phyloP scores from a whole-genome alignment of 2,888 invertebrate species.

The Drepanosiphum platanoidis region DNA sequence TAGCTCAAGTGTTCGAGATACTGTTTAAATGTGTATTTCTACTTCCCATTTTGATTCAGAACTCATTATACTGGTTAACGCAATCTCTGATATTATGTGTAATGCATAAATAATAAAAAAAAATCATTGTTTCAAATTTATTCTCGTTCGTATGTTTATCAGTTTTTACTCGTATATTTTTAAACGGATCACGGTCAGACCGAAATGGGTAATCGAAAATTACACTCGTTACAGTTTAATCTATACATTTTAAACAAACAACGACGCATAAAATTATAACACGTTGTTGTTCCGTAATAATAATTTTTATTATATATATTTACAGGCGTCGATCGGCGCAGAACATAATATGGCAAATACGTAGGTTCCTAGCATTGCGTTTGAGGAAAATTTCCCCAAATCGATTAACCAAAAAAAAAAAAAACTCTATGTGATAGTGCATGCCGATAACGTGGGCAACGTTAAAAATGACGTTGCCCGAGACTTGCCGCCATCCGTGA shows the following conservation, averaged over 20 bases:
- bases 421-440: too few relatives aligned
- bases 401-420: neutral
- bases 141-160: neutral
- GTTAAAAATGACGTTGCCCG: conserved; percentile 19
- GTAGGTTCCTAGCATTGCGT: neutral
- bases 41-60: too few relatives aligned
- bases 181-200: neutral
- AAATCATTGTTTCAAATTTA: too few relatives aligned
- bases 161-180: too few relatives aligned
- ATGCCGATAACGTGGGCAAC: too few relatives aligned
- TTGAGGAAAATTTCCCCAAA: neutral
- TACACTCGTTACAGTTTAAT: neutral
- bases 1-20: too few relatives aligned
- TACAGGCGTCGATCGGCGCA: neutral
- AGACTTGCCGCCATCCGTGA: conserved; percentile 39
- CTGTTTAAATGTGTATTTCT: too few relatives aligned
- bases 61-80: too few relatives aligned
- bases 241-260: neutral
- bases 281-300: neutral
- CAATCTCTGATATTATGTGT: too few relatives aligned
- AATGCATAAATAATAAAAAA: too few relatives aligned
- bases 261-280: neutral
- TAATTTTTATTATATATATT: neutral
- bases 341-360: neutral
- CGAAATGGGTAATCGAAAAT: neutral